Base-by-base conservation (phyloP, 2,888 invertebrate species). In the Aspidiotus destructor region DNA sequence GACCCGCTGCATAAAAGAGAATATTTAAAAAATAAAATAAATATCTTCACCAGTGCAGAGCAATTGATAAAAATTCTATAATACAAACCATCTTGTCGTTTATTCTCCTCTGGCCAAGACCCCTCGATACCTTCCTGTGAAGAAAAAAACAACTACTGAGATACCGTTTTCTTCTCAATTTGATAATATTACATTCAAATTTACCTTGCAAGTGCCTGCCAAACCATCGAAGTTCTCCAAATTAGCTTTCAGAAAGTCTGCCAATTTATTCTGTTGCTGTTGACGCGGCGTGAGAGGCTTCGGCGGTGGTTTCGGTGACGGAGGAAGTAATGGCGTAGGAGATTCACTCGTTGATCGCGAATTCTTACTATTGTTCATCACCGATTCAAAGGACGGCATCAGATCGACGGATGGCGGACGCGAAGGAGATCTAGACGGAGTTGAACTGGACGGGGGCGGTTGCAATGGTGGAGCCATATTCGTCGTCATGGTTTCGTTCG, bases 171-270 rank as follows among this genome's bases (percentile, higher is more conserved):
- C 5, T 28, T 28, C 5, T 28, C 5, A 28, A 28, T 5, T 28
- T 28, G 28, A 28, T 28, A 28, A 28, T n/a, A n/a, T 28, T 28
- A 28, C 28, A 28, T 28, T 28, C 28, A 28, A 28, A 8, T 40
- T 62, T 70, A 70, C 70, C 64, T 70, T 71, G 62, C 54, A 54
- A 63, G 44, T 52, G 40, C 48, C 60, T 6, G 60, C 28, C 48
- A 67, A 48, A 48, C 41, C 86, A 76, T 87, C 87, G 70, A 87
- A 77, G 75, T 83, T 86, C 74, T 88, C 87, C 71, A 87, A 77
- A 77, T 87, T 87, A 9, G 86, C 84, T 74, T 87, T 83, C 71
- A 86, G 78, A 75, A 87, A 87, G 75, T 88, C 87, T 15, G 85
- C 84, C 42, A 87, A 79, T 76, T 87, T 87, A 73, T 71, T 72